Conservation (phyloP, 1,140 invertebrate genomes). For the Brachionus plicatilis region DNA sequence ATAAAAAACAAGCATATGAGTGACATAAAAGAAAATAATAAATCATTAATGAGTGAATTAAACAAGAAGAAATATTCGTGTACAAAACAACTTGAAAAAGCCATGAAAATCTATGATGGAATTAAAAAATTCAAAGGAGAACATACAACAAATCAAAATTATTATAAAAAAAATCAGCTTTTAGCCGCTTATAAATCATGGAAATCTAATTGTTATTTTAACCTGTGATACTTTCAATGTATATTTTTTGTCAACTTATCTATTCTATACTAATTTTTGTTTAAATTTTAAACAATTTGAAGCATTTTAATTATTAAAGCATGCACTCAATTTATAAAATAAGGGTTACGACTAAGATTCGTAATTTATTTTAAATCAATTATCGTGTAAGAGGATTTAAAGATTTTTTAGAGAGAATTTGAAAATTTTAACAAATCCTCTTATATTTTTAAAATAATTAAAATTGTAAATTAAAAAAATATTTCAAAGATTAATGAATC, state of each 20-base stretch:
- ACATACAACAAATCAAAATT: not conserved
- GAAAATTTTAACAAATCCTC: no score
- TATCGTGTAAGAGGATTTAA: no score
- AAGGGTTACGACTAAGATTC: no score
- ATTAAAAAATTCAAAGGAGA: slow-evolving; percentile 25
- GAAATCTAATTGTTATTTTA: slow-evolving; percentile 26
- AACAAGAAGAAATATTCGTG: not conserved
- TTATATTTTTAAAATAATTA: no score
- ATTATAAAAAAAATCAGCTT: slow-evolving; percentile 24
- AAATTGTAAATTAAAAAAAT: no score
- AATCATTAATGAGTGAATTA: not conserved
- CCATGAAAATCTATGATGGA: slow-evolving; percentile 30
- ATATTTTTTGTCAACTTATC: not conserved
- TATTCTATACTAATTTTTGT: no score
- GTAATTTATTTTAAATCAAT: no score
- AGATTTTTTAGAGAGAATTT: no score
- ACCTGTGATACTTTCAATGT: not conserved
- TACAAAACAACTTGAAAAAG: slow-evolving; percentile 8
- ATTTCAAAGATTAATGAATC: no score
- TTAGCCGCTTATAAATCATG: not conserved
- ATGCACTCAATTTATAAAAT: no score
- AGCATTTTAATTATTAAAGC: no score
- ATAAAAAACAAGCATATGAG: not conserved
- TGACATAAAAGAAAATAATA: not conserved
- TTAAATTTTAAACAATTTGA: no score